phyloP scores from a whole-genome alignment of 2,113 vertebrate genomes.

The Hydropotes inermis region DNA sequence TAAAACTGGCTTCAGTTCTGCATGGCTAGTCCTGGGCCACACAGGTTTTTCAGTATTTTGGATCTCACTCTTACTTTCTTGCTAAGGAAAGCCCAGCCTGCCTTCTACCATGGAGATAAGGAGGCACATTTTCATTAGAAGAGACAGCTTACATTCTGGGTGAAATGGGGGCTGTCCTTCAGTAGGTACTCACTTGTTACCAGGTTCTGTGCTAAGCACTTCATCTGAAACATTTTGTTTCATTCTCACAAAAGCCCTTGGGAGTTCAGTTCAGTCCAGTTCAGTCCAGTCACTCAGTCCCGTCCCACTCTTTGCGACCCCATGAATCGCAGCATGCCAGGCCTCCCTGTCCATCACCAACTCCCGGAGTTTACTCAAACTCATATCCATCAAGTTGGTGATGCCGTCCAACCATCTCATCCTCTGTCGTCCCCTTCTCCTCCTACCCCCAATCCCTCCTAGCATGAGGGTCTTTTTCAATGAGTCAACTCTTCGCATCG shows the following conservation, averaged over 20 bases:
- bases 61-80: background rate
- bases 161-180: background rate
- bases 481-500: too few relatives aligned
- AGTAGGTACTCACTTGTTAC: background rate
- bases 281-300: too few relatives aligned
- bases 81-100: background rate
- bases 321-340: too few relatives aligned
- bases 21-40: background rate
- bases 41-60: background rate
- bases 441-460: too few relatives aligned
- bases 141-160: background rate
- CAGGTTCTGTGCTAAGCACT: background rate
- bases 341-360: too few relatives aligned
- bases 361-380: too few relatives aligned
- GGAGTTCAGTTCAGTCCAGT: background rate
- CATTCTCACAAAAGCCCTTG: background rate
- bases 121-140: background rate
- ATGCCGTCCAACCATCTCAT: too few relatives aligned
- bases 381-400: too few relatives aligned
- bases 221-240: background rate
- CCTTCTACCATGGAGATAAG: background rate
- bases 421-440: too few relatives aligned
- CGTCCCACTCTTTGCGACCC: too few relatives aligned
- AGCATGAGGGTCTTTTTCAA: too few relatives aligned
- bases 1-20: background rate